Conservation (phyloP, 2,797 vertebrate species). For the Sitta carolinensis region DNA sequence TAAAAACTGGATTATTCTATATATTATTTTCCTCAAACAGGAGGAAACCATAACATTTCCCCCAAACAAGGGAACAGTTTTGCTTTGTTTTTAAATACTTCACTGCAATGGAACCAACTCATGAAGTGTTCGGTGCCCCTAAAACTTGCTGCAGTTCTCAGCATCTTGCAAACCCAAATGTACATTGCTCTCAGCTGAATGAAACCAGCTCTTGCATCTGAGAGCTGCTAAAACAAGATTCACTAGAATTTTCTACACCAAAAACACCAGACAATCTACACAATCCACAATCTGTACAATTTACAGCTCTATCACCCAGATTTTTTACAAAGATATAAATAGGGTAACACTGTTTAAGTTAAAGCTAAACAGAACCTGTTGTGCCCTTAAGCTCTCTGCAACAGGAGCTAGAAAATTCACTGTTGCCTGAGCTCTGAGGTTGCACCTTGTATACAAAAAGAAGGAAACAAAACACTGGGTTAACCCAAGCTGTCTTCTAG, state of each 20-base stretch:
- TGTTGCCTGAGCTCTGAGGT: neutral
- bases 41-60: neutral
- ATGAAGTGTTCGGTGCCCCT: neutral
- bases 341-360: slow-evolving; percentile 3
- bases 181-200: slow-evolving; percentile 5
- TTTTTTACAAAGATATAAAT: slow-evolving; percentile 8
- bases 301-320: slow-evolving; percentile 1
- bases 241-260: slow-evolving; percentile 13
- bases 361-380: slow-evolving; percentile 27
- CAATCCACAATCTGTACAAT: slow-evolving; percentile 27
- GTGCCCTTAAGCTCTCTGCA: neutral
- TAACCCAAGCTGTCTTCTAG: slow-evolving; percentile 16
- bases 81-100: neutral
- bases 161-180: neutral
- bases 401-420: neutral
- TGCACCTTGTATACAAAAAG: neutral
- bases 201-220: slow-evolving; percentile 6
- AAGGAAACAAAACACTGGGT: slow-evolving; percentile 4
- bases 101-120: neutral
- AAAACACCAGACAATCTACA: slow-evolving; percentile 27
- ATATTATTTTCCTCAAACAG: neutral
- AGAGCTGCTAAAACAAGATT: slow-evolving; percentile 16
- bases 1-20: neutral
- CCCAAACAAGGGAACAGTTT: neutral
- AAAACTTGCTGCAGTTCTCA: neutral